Conservation (phyloP, 2,113 vertebrate species). For the Eira barbara region DNA sequence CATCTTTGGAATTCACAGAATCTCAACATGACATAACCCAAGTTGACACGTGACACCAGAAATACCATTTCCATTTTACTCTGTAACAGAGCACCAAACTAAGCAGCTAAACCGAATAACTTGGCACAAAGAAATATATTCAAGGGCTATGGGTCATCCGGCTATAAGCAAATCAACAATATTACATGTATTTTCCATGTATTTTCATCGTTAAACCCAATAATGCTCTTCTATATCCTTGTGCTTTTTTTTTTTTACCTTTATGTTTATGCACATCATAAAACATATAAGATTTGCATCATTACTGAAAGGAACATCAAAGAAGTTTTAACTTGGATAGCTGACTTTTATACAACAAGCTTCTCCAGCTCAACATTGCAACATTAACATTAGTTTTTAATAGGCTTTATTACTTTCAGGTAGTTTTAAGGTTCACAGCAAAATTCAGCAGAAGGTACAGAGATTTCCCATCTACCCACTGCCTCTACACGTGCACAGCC, state of each 20-base stretch:
- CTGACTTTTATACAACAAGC: neutral
- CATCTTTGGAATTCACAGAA: constrained; percentile 9
- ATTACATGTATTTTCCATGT: neutral
- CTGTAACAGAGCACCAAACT: neutral
- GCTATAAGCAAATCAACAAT: neutral
- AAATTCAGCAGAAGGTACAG: neutral
- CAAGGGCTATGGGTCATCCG: neutral
- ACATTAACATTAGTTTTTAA: neutral
- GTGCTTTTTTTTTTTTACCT: neutral
- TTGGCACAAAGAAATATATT: neutral
- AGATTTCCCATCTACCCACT: neutral
- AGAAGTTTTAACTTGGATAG: neutral
- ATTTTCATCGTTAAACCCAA: neutral
- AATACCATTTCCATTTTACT: neutral
- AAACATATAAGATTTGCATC: neutral
- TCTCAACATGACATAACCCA: neutral
- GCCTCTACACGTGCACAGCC: rapidly evolving
- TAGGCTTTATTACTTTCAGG: neutral
- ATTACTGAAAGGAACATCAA: neutral
- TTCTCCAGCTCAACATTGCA: neutral
- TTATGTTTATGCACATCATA: neutral
- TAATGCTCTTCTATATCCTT: neutral
- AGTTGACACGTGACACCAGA: neutral
- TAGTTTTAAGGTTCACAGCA: neutral
- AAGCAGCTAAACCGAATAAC: neutral